Evolutionary conservation across 2,797 vertebrate species (phyloP), one percentile per base, ranked within the genome.

Genomic region (Numenius phaeopus): DNA sequence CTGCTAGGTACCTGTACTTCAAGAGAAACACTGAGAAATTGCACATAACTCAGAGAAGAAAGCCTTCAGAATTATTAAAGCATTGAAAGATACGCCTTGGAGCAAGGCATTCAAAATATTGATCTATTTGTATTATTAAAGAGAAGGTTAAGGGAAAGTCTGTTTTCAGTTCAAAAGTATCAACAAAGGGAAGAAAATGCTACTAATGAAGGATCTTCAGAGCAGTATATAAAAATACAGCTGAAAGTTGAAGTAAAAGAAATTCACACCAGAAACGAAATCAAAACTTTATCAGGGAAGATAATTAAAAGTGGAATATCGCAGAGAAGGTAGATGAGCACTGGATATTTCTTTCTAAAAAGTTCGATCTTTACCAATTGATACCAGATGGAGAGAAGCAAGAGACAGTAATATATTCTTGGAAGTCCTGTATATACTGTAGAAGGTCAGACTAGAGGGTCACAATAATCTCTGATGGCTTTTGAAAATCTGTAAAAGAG

Each of bases 111-210:
- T 96, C 71, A 89, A 87, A 80, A 89, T 85, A 44, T 87, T 84
- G 66, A 89, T 96, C 83, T 71, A 54, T 95, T 81, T 94, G 66
- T 16, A 34, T 85, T 91, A 91, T 95, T 71, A 89, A 89, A 91
- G 37, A 64, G 47, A 64, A 83, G 20, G 64, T 89, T 91, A 91
- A 85, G 50, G 37, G 21, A 83, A 70, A 94, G 26, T 64, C 81
- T 95, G 16, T 47, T 94, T 90, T 82, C 44, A 34, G 46, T 81
- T 88, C 67, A 76, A 52, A 82, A 83, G 15, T 62, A 50, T 27
- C 55, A 89, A 76, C 20, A 87, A 69, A 87, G 62, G 7, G 12
- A 90, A 76, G 42, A 80, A 94, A 93, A 77, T 12, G 1, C 50
- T 85, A 26, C 46, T 90, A 92, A 87, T 70, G n/a, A 47, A 89